Base-by-base conservation (phyloP, 2,888 invertebrate genomes). In the Tetragnatha montana region DNA sequence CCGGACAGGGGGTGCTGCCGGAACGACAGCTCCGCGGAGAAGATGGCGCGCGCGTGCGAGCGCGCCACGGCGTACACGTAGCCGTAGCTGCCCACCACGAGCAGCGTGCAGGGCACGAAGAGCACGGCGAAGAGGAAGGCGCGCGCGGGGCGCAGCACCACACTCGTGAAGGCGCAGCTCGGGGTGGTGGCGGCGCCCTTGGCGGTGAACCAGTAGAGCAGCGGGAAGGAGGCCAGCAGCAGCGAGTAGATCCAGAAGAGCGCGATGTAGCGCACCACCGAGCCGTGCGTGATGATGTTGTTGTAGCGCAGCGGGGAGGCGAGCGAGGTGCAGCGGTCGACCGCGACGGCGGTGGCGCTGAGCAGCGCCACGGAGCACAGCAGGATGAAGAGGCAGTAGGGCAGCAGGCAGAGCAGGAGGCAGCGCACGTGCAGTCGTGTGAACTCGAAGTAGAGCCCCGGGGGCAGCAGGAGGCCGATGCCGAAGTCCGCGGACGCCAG, bases 21-120 rank as follows among this genome's bases (percentile, higher is more conserved):
- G 88, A 95, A 93, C 22, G 95, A 95, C 84, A 95, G 94, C 92
- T 95, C 95, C 22, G 95, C 95, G 70, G 95, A 95, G 91, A 95
- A 95, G 92, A 95, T 95, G 70, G 95, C 95, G 76, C 95, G 93
- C 17, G 95, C 95, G 92, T 95, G 95, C 88, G 95, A 95, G 88
- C 95, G 93, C 14, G 95, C 95, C 51, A 95, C 95, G 89, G 95
- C 93, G 92, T 95, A 95, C 91, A 95, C 95, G 93, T 95, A 95
- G 91, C 94, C 94, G 93, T 95, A 95, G 93, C 95, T 95, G 74
- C 94, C 94, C 75, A 95, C 93, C 12, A 95, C 94, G 49, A 95
- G 94, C 69, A 95, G 92, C 17, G 95, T 95, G 91, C 95, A 95
- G 6, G 95, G 95, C 49, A 95, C 94, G 93, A 95, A 95, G 74